Conservation (phyloP, 2,888 invertebrate species). For the Stenoptilia bipunctidactyla region DNA sequence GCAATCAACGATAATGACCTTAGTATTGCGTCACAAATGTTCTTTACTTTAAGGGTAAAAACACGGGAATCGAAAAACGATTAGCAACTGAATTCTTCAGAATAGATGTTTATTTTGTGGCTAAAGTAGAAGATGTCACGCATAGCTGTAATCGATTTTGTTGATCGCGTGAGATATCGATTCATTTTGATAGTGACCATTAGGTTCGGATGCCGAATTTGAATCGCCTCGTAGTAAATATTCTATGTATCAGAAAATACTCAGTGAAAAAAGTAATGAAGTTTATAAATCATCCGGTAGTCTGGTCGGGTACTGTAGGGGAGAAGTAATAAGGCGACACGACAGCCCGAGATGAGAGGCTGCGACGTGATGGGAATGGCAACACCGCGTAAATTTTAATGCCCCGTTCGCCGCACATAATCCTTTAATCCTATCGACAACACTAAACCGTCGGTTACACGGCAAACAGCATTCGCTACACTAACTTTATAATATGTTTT, state of each 20-base stretch:
- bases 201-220: conserved; percentile 19
- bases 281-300: neutral
- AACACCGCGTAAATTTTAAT: conserved; percentile 20
- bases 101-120: conserved; percentile 50
- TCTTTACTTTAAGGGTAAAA: neutral
- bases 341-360: conserved; percentile 49
- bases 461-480: conserved; percentile 31
- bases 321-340: conserved; percentile 52
- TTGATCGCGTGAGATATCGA: conserved; percentile 36
- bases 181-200: neutral
- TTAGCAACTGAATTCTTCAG: conserved; percentile 30
- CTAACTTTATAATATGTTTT: too few species aligned
- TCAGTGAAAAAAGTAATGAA: neutral
- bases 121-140: conserved; percentile 20
- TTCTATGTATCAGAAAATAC: neutral
- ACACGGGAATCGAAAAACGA: conserved; percentile 36
- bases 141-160: conserved; percentile 32
- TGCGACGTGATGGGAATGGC: conserved; percentile 51
- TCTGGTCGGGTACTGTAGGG: conserved; percentile 32
- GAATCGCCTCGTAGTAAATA: conserved; percentile 21
- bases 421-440: conserved; percentile 46
- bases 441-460: conserved; percentile 33
- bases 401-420: conserved; percentile 29
- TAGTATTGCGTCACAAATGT: neutral
- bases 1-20: neutral